Conservation (phyloP, 2,797 vertebrate genomes). For the Tadarida brasiliensis region DNA sequence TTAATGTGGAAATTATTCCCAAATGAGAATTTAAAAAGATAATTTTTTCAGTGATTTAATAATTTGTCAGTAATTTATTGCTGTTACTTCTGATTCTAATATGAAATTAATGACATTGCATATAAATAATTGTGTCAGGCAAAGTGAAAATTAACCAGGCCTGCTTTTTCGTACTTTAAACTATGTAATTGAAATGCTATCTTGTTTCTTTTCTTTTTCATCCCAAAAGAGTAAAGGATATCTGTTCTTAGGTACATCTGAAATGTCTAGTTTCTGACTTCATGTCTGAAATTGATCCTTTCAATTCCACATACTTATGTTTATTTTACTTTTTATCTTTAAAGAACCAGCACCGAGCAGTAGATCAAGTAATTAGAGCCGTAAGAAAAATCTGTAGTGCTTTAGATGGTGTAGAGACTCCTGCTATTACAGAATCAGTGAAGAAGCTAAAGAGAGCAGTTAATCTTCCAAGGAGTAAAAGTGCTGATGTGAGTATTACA, state of each 20-base stretch:
- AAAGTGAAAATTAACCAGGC: slow-evolving; percentile 11
- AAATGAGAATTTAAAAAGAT: slow-evolving; percentile 43
- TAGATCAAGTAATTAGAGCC: slow-evolving; percentile 94
- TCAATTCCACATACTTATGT: slow-evolving; percentile 60
- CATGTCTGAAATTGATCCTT: slow-evolving; percentile 57
- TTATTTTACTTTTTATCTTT: slow-evolving; percentile 83
- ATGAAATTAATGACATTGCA: slow-evolving; percentile 35
- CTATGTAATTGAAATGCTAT: slow-evolving; percentile 11
- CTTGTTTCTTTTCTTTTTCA: slow-evolving; percentile 49
- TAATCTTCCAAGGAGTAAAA: slow-evolving; percentile 93
- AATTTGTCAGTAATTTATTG: slow-evolving; percentile 59
- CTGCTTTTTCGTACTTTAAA: not conserved
- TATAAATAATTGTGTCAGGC: slow-evolving; percentile 38
- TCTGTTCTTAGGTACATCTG: not conserved
- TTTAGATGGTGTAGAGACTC: slow-evolving; percentile 96
- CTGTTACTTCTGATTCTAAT: slow-evolving; percentile 24
- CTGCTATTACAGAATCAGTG: slow-evolving; percentile 92
- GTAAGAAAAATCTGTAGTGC: slow-evolving; percentile 95
- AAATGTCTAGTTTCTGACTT: slow-evolving; percentile 56
- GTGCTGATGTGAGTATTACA: slow-evolving; percentile 90
- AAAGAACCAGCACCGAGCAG: slow-evolving; percentile 93
- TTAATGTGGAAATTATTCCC: slow-evolving; percentile 55
- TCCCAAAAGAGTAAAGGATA: not conserved
- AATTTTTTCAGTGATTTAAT: slow-evolving; percentile 34
- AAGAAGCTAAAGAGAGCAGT: slow-evolving; percentile 94